Evolutionary conservation across 64 coral and sea anemone species (phyloP).

Genomic region (Astreopora myriophthalma): DNA sequence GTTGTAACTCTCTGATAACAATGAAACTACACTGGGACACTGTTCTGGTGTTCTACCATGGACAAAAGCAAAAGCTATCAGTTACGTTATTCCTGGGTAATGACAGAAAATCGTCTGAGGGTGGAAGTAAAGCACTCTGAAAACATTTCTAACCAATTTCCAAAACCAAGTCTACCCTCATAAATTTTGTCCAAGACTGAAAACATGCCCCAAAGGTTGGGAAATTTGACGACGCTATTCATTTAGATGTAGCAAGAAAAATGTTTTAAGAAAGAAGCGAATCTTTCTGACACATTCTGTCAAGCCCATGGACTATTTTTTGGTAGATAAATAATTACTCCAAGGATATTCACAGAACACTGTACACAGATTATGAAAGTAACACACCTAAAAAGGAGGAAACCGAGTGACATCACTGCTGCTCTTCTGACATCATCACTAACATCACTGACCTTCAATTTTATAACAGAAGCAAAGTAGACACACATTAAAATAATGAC

Average conservation of each 20-base stretch:
- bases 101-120: neutral
- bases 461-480: neutral
- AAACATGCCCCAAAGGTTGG: too few relatives aligned
- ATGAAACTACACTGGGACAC: constrained; percentile 95
- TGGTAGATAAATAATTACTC: neutral
- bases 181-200: too few relatives aligned
- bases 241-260: too few relatives aligned
- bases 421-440: constrained; percentile 99
- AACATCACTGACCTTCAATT: constrained; percentile 92
- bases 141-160: too few relatives aligned
- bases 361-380: neutral
- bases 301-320: too few relatives aligned
- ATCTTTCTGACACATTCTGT: too few relatives aligned
- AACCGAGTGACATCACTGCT: constrained; percentile 90
- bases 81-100: neutral
- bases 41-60: constrained; percentile 90
- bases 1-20: constrained; percentile 99
- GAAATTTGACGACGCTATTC: too few relatives aligned
- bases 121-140: neutral
- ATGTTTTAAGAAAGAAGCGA: too few relatives aligned
- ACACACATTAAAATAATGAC: neutral
- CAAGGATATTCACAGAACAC: neutral
- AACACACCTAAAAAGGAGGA: constrained; percentile 91
- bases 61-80: neutral
- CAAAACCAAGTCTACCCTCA: too few relatives aligned